phyloP scores from a whole-genome alignment of 2,113 vertebrate species.

The Epinephelus lanceolatus region DNA sequence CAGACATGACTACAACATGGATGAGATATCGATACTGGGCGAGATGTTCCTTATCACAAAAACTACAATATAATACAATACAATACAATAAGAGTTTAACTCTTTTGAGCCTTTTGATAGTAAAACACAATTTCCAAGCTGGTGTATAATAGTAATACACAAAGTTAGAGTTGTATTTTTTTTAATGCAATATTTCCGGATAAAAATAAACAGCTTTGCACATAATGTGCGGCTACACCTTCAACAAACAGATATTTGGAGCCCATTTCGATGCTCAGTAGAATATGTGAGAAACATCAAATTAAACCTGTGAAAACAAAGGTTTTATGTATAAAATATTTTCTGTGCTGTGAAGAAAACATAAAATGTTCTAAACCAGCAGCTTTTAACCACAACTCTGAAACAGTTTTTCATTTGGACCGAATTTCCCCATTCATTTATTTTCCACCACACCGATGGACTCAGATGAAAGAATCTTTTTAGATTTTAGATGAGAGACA shows the following conservation, averaged over 20 bases:
- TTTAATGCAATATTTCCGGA: neutral
- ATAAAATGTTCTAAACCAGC: too few species aligned
- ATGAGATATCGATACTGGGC: too few species aligned
- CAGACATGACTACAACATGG: too few species aligned
- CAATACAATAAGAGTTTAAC: too few species aligned
- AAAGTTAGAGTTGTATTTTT: neutral
- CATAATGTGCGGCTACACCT: neutral
- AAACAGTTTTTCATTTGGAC: neutral
- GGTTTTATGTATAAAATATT: neutral
- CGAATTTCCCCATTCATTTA: neutral
- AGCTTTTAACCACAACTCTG: neutral
- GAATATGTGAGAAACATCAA: neutral
- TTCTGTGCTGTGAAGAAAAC: neutral
- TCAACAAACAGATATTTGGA: neutral
- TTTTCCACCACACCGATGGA: neutral
- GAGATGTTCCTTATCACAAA: too few species aligned
- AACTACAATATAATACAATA: too few species aligned
- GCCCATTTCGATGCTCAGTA: neutral
- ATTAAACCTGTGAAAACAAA: neutral
- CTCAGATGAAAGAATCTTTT: constrained; percentile 17
- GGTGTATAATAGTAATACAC: neutral
- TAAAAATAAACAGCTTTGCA: neutral
- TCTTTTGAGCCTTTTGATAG: too few species aligned
- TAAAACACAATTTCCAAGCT: too few species aligned
- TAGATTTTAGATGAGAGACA: constrained; percentile 1